Base-by-base conservation (phyloP, 2,113 vertebrate species). In the Chionodraco myersi region DNA sequence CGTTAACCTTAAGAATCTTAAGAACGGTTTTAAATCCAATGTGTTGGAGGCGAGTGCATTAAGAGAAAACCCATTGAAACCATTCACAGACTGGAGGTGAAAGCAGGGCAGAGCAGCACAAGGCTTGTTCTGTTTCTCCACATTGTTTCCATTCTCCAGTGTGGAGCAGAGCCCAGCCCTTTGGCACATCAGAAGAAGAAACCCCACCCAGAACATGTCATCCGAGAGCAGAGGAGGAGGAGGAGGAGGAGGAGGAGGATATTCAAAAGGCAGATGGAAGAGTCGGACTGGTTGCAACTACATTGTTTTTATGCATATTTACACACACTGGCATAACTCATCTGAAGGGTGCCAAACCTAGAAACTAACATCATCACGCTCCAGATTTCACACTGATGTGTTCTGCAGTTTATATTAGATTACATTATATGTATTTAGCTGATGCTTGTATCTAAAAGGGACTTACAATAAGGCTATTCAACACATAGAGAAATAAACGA, bases 141-240 rank as follows among this genome's bases (percentile, higher is more conserved):
- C 80, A 61, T 68, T 62, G 88, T 87, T 85, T 88, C 52, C 34
- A 34, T 56, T 77, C 64, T n/a, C 21, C 2, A 34, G 62, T 48
- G 62, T 36, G 62, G 62, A 68, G 62, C 0, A 4, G 34, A 60
- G 78, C 68, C n/a, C 76, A 0, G 3, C 85, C 77, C 72, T 81
- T 68, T 53, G 60, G 63, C 80, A 77, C 81, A 58, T 59, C 64
- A 60, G 57, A 76, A 51, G 44, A 26, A 30, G 49, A 83, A 44
- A 51, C 63, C 64, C 62, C 70, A 67, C 77, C 75, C 76, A 62
- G 14, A 16, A 47, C 15, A 11, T 23, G 66, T 74, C 68, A 75
- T 3, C 44, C 5, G 2, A 68, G 65, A 3, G 2, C 26, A n/a
- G n/a, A 30, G 30, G 13, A 53, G 49, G 64, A n/a, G 45, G 23